A percentile compares a stretch with the other conserved stretches of the same genome.
These are phyloP conservation scores for Himalopsyche kuldschensis DNA, from an alignment of 2,888 invertebrate genomes.

Conservation along the genomic window DNA sequence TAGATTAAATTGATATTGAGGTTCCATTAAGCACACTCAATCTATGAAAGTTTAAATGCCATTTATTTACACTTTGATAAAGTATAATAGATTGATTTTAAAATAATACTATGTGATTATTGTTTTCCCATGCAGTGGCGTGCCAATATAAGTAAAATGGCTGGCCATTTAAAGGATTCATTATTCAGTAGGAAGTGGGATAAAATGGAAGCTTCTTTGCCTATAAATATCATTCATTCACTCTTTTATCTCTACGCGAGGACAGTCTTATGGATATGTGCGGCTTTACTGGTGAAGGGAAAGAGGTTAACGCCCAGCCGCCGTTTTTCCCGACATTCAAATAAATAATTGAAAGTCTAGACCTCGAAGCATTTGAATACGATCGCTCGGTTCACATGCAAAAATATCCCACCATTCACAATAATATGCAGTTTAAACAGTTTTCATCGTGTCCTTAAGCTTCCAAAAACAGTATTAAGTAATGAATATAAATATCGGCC, in stretches of 20 bases:
- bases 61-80: too few species aligned
- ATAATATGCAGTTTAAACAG: neutral
- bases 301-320: slow-evolving; percentile 21
- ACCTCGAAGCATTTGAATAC: slow-evolving; percentile 19
- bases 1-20: too few species aligned
- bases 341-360: slow-evolving; percentile 34
- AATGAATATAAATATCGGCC: too few species aligned
- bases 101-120: neutral
- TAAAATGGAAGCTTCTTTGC: neutral
- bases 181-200: neutral
- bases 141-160: neutral
- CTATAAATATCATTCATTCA: neutral
- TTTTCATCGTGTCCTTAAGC: neutral
- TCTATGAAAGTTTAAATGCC: too few species aligned
- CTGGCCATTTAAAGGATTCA: neutral
- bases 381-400: neutral
- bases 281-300: neutral
- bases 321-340: slow-evolving; percentile 11
- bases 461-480: neutral
- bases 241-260: neutral
- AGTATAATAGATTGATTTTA: too few species aligned
- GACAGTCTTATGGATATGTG: neutral
- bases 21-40: too few species aligned
- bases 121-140: neutral
- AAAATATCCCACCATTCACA: slow-evolving; percentile 3